These are phyloP conservation scores for Cyphomyrus discorhynchus DNA, from an alignment of 2,113 vertebrate genomes.

Conservation along the genomic window DNA sequence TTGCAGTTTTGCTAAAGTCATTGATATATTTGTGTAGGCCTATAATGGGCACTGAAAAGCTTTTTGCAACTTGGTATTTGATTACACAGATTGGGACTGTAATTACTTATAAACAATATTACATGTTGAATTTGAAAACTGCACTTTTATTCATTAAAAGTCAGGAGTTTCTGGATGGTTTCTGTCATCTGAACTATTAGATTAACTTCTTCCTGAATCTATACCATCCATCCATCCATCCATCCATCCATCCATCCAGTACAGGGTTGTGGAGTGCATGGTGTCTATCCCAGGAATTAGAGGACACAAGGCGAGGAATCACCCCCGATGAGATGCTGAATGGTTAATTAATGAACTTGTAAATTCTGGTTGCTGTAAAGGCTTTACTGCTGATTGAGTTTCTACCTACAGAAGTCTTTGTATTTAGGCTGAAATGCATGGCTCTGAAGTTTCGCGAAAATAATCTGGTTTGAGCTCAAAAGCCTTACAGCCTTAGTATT, in stretches of 20 bases:
- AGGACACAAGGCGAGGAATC: neutral
- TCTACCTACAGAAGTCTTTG: neutral
- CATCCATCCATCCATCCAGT: neutral
- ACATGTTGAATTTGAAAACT: neutral
- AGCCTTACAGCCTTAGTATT: neutral
- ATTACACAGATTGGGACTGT: neutral
- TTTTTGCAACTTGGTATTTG: neutral
- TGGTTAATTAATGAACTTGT: neutral
- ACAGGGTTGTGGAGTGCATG: neutral
- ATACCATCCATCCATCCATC: neutral
- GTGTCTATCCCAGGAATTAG: neutral
- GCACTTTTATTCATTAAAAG: neutral
- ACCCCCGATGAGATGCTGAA: neutral
- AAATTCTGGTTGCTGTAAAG: neutral
- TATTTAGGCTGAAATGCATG: neutral
- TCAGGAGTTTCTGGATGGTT: neutral
- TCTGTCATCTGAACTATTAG: neutral
- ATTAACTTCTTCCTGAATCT: neutral
- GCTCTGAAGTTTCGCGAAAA: neutral
- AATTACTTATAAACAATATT: neutral
- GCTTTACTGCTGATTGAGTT: neutral
- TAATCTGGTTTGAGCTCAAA: neutral
- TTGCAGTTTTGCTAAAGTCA: neutral
- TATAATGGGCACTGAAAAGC: neutral
- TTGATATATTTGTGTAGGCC: neutral